Evolutionary conservation across 1,140 invertebrate genomes (phyloP).

Genomic region (Brachionus angularis): DNA sequence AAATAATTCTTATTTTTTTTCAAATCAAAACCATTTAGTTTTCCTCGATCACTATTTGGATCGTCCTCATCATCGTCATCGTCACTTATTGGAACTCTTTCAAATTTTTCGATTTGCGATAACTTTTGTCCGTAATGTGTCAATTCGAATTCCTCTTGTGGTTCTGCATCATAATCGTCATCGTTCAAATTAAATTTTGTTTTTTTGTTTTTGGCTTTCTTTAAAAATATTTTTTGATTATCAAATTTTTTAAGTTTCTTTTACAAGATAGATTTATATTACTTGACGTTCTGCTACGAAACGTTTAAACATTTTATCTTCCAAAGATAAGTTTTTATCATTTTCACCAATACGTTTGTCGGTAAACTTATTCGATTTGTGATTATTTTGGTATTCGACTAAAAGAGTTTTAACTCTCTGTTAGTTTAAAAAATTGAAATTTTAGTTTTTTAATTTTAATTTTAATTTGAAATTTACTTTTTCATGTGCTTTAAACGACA

Average conservation of each 20-base stretch:
- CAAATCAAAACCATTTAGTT: slow-evolving; percentile 46
- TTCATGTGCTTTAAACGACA: slow-evolving; percentile 42
- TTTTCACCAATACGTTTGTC: slow-evolving; percentile 82
- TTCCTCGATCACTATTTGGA: slow-evolving; percentile 56
- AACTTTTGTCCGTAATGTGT: slow-evolving; percentile 72
- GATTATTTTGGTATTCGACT: slow-evolving; percentile 73
- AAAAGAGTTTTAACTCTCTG: slow-evolving; percentile 76
- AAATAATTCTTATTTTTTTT: slow-evolving; percentile 8
- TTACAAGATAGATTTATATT: slow-evolving; percentile 33
- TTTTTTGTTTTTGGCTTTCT: slow-evolving; percentile 55
- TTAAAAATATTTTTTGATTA: slow-evolving; percentile 63
- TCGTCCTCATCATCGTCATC: slow-evolving; percentile 69
- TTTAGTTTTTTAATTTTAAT: not conserved
- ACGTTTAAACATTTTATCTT: slow-evolving; percentile 77
- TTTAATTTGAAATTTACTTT: slow-evolving; percentile 11
- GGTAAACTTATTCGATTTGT: slow-evolving; percentile 74
- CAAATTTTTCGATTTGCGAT: slow-evolving; percentile 83
- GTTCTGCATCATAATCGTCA: slow-evolving; percentile 71
- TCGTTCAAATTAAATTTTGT: slow-evolving; percentile 73
- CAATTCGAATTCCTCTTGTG: slow-evolving; percentile 65
- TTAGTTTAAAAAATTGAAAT: slow-evolving; percentile 45
- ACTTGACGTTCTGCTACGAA: slow-evolving; percentile 72
- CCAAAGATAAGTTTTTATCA: slow-evolving; percentile 65
- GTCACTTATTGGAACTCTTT: slow-evolving; percentile 69
- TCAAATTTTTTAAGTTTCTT: too few relatives aligned